Conservation (phyloP, 2,888 invertebrate species). For the Ephialtes manifestator region DNA sequence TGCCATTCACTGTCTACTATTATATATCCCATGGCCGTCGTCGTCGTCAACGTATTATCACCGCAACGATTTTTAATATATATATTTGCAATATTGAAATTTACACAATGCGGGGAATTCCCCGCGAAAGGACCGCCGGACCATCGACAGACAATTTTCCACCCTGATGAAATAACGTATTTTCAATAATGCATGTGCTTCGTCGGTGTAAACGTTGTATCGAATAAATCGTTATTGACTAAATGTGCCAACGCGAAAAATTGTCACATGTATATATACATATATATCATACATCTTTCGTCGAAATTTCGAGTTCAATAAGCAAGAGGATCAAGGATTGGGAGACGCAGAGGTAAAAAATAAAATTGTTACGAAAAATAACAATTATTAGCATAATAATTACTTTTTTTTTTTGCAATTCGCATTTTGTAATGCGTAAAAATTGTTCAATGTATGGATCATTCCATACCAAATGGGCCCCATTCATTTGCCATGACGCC, state of each 20-base stretch:
- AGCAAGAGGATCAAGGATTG: background rate
- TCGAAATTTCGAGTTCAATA: background rate
- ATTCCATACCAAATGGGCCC: no score
- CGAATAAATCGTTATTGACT: constrained; percentile 67
- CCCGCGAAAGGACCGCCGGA: constrained; percentile 27
- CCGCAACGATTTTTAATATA: constrained; percentile 40
- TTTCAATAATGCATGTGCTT: constrained; percentile 64
- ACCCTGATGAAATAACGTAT: constrained; percentile 38
- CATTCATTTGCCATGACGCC: no score
- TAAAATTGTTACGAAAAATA: background rate
- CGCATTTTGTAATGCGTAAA: no score
- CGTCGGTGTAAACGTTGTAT: constrained; percentile 67
- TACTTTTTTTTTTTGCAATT: background rate
- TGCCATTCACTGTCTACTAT: constrained; percentile 69
- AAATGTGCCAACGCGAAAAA: constrained; percentile 31
- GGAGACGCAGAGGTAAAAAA: background rate
- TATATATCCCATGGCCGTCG: constrained; percentile 60
- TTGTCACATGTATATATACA: background rate
- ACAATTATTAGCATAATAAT: background rate
- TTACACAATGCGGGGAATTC: background rate
- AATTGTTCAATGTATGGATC: no score
- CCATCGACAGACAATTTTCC: constrained; percentile 51
- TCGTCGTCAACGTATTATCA: constrained; percentile 40
- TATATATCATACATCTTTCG: background rate
- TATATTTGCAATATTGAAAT: constrained; percentile 50